Percentiles rank a stretch among this genome's conserved stretches.
Conservation (phyloP, 2,797 vertebrate genomes). For the Pogoniulus pusillus region DNA sequence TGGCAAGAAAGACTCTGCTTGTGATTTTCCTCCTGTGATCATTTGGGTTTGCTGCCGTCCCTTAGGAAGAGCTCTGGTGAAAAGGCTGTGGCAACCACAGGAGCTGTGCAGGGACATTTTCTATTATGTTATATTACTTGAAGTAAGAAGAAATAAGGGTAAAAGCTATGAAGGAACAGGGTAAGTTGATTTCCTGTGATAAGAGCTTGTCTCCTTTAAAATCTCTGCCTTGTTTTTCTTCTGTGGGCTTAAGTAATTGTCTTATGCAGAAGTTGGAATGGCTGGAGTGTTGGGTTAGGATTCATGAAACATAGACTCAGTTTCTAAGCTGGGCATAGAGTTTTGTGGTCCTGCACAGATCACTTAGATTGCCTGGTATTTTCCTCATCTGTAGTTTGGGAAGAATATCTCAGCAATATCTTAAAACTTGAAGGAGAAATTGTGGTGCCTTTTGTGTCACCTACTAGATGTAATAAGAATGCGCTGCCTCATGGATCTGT, state of each 20-base stretch:
- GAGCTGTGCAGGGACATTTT: not conserved
- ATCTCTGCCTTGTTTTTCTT: not conserved
- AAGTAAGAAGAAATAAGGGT: not conserved
- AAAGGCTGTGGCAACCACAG: not conserved
- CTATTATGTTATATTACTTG: not conserved
- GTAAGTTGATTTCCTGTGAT: not conserved
- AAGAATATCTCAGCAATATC: not conserved
- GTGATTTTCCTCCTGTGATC: not conserved
- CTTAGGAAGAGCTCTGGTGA: not conserved
- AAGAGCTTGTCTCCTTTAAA: not conserved
- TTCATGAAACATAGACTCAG: fast-evolving
- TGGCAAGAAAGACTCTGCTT: not conserved
- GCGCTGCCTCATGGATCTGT: fast-evolving
- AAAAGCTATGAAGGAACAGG: not conserved
- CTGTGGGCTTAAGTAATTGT: not conserved
- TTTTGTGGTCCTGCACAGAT: not conserved
- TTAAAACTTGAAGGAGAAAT: not conserved
- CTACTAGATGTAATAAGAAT: not conserved
- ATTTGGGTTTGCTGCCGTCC: not conserved
- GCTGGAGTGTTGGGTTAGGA: not conserved
- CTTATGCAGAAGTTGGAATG: not conserved
- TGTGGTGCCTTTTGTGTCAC: not conserved
- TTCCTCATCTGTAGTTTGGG: not conserved
- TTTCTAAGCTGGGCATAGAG: not conserved
- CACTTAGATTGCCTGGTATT: not conserved